Base-by-base conservation (phyloP, 2,888 invertebrate species). In the Octodonta nipae region DNA sequence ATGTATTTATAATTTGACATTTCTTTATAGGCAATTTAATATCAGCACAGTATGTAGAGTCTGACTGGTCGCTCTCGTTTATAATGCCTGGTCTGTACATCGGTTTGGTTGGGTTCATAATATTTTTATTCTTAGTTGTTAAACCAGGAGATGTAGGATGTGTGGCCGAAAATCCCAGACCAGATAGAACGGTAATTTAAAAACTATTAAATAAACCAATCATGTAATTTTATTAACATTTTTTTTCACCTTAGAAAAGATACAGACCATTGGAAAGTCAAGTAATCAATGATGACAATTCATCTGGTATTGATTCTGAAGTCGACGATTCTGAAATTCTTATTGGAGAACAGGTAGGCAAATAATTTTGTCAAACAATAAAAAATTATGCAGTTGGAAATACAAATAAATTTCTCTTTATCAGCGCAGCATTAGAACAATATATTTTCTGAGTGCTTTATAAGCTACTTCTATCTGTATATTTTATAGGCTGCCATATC, bases 1-100 rank as follows among this genome's bases (percentile, higher is more conserved):
- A 3, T 10, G n/a, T n/a, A 22, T 4, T 22, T 10, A 3, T 2
- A 22, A 22, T 10, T 22, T 7, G 6, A 4, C 6, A 16, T 33
- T 29, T 27, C 32, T 15, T 54, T 54, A 2, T 44, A 69, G 75
- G 75, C 10, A 77, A 85, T 0, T 55, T 92, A n/a, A 80, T 95
- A 47, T 91, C 95, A 1, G 84, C 85, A 0, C 61, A 72, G 29
- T 93, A 78, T 61, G 88, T 93, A 7, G 85, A 87, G 55, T 64
- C 58, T 0, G 78, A 88, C 57, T 95, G 95, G 95, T 78, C 87
- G 0, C 61, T 85, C 30, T 91, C 91, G 15, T 95, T 95, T 61
- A 78, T 91, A 28, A 78, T 89, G 44, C 95, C 95, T 4, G 92
- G 87, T 11, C 61, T 80, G 28, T 77, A 87, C 44, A 89, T 92